Evolutionary conservation across 2,113 vertebrate species (phyloP), one percentile per base, ranked within the genome.

Genomic region (Lampris incognitus): DNA sequence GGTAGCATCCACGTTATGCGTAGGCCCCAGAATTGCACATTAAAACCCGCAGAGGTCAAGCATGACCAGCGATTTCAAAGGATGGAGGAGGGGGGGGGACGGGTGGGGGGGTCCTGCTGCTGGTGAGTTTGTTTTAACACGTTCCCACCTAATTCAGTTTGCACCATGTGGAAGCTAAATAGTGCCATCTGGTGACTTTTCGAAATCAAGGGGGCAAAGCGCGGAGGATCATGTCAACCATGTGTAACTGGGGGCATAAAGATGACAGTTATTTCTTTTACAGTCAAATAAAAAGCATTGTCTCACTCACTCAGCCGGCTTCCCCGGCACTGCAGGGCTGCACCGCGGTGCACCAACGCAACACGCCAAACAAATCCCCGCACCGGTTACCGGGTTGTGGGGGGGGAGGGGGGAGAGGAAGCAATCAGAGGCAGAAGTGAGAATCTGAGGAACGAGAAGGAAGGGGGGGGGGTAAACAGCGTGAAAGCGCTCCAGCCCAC

Each of bases 181-280:
- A 93, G 91, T 91, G 91, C 89, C 91, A 92, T 91, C 92, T 93
- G 91, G 85, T 92, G 92, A 91, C 88, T 84, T 84, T 66, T 58
- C 55, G 77, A 62, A 85, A 83, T 81, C 69, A 69, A 24, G 71
- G 70, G 82, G 69, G 68, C 40, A 80, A 76, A 74, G 37, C 37
- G 24, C 48, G 65, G 7, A 41, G 41, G 51, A 74, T 78, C n/a
- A 88, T 81, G 69, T 72, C 49, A 83, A 60, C 60, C 66, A 78
- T 69, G 72, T 68, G 39, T 60, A 55, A 60, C 69, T 71, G 59
- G 40, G n/a, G 44, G 1, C 44, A 74, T 11, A 38, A 50, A 6
- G 67, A 59, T 72, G 76, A 5, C 9, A 41, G 24, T 24, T 49
- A 40, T 83, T 66, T 74, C 4, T 36, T 6, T 73, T 65, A 57